phyloP scores from a whole-genome alignment of 2,113 vertebrate genomes.

The Pheucticus melanocephalus region DNA sequence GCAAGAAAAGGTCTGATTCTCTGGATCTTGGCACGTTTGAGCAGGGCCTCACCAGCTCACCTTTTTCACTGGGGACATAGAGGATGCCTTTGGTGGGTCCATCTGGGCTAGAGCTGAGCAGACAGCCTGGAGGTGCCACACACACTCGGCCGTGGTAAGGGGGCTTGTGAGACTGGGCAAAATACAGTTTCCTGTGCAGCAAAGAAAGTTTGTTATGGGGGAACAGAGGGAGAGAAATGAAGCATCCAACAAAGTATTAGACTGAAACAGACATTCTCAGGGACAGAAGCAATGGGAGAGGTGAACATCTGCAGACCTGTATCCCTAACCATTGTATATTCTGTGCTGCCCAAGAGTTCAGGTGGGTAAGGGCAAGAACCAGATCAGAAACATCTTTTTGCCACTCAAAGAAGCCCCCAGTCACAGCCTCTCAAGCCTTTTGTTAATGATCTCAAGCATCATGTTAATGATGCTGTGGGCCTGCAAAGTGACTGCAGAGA shows the following conservation, averaged over 20 bases:
- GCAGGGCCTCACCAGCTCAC: conserved; percentile 36
- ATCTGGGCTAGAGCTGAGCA: conserved; percentile 84
- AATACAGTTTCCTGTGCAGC: conserved; percentile 85
- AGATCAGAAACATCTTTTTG: not conserved
- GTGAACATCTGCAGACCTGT: not conserved
- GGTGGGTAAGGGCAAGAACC: not conserved
- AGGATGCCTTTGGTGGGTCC: conserved; percentile 89
- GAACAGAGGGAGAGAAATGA: too few relatives aligned
- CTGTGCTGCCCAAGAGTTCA: not conserved
- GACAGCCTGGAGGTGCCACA: conserved; percentile 82
- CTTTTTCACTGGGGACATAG: conserved; percentile 83
- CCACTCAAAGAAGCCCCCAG: not conserved
- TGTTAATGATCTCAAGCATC: too few relatives aligned
- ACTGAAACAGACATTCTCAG: not conserved
- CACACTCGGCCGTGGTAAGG: conserved; percentile 92
- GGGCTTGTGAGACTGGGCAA: conserved; percentile 85
- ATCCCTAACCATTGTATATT: not conserved
- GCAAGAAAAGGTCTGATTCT: not conserved
- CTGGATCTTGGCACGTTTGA: accelerated
- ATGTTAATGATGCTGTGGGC: not conserved
- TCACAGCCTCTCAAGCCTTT: not conserved
- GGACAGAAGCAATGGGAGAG: not conserved
- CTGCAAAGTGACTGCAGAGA: not conserved
- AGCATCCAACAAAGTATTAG: not conserved
- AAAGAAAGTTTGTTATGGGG: not conserved